Evolutionary conservation across 2,888 invertebrate species (phyloP).

Genomic region (Xanthorhoe designata): DNA sequence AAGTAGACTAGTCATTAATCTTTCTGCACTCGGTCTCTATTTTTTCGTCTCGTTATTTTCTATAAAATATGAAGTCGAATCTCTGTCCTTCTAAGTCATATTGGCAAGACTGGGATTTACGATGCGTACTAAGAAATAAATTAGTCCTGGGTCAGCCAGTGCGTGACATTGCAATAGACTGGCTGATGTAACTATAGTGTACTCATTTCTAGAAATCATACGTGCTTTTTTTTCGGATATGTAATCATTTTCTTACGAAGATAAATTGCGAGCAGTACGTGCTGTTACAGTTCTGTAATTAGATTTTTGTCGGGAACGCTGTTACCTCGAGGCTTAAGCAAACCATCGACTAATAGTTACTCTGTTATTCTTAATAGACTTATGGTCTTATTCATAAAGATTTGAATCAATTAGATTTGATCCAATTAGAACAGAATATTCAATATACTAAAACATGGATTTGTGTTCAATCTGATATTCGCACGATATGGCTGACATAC

Average conservation of each 20-base stretch:
- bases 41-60: too few species aligned
- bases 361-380: background rate
- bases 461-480: too few species aligned
- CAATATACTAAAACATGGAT: too few species aligned
- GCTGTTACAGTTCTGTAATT: background rate
- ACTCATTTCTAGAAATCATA: conserved; percentile 1
- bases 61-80: background rate
- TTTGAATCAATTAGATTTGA: too few species aligned
- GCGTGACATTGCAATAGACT: background rate
- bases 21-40: too few species aligned
- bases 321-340: background rate
- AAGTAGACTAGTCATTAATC: too few species aligned
- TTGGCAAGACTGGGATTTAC: conserved; percentile 6
- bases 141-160: conserved; percentile 1
- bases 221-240: background rate
- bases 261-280: background rate
- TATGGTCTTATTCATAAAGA: too few species aligned
- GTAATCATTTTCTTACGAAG: background rate
- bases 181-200: background rate
- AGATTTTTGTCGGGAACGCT: background rate
- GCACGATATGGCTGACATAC: too few species aligned
- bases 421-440: too few species aligned
- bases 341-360: background rate
- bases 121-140: background rate
- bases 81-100: background rate